These are phyloP conservation scores for Entomyzon cyanotis DNA, from an alignment of 2,113 vertebrate genomes.

Conservation along the genomic window DNA sequence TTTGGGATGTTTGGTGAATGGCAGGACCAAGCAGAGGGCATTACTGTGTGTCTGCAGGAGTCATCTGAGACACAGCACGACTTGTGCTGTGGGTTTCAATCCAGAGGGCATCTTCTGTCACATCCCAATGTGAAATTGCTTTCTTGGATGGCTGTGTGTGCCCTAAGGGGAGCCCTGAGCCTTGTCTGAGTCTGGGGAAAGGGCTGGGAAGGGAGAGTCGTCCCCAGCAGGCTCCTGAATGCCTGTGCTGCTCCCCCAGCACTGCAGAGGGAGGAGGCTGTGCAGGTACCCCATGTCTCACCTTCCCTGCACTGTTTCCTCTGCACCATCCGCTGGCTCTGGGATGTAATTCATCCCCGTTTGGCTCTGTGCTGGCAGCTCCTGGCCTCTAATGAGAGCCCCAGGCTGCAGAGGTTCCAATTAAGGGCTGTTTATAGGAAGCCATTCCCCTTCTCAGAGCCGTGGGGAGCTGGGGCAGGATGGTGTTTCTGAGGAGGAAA, in stretches of 20 bases:
- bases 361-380: background rate
- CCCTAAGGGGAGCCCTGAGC: background rate
- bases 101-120: background rate
- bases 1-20: background rate
- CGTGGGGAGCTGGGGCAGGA: accelerated
- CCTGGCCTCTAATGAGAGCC: background rate
- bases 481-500: background rate
- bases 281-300: background rate
- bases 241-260: accelerated
- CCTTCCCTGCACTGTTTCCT: background rate
- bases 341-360: background rate
- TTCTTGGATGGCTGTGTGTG: background rate
- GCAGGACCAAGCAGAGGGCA: background rate
- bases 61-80: background rate
- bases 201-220: background rate
- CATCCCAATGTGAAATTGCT: accelerated
- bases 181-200: background rate
- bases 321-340: background rate
- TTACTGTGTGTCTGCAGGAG: background rate
- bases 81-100: background rate
- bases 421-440: background rate
- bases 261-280: background rate
- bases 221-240: accelerated
- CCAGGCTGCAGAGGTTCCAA: background rate
- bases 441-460: background rate